phyloP scores from a whole-genome alignment of 1,140 invertebrate genomes.

The Trachymyrmex cornetzi region DNA sequence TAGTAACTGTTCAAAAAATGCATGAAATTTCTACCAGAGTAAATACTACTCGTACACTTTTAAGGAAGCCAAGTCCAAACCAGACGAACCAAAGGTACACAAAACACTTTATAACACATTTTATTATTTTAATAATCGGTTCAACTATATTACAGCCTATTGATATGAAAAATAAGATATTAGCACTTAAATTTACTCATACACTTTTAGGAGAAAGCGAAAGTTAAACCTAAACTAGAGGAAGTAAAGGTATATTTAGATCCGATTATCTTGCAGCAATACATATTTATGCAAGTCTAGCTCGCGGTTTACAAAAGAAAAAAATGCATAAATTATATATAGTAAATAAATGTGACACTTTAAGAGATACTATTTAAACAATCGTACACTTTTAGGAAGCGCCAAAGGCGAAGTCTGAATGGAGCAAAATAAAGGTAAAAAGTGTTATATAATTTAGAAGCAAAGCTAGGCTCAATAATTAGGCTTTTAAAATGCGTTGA shows the following conservation, averaged over 20 bases:
- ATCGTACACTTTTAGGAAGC: constrained; percentile 43
- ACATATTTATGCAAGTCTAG: not conserved
- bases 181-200: constrained; percentile 20
- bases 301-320: not conserved
- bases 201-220: constrained; percentile 70
- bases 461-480: too few relatives aligned
- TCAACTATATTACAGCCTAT: not conserved
- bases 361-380: constrained; percentile 16
- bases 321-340: not conserved
- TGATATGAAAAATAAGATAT: not conserved
- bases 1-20: too few relatives aligned
- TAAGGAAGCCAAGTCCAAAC: constrained; percentile 75
- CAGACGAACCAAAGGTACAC: constrained; percentile 76
- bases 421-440: constrained; percentile 72
- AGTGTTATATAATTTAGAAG: constrained; percentile 10
- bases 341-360: not conserved
- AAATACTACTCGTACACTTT: constrained; percentile 58
- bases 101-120: constrained; percentile 38
- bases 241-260: constrained; percentile 75
- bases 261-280: not conserved
- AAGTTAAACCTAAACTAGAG: constrained; percentile 58
- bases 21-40: too few relatives aligned
- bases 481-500: too few relatives aligned
- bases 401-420: constrained; percentile 48
- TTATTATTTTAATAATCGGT: not conserved